phyloP scores from a whole-genome alignment of 2,888 invertebrate species.

The Helicoverpa assulta region DNA sequence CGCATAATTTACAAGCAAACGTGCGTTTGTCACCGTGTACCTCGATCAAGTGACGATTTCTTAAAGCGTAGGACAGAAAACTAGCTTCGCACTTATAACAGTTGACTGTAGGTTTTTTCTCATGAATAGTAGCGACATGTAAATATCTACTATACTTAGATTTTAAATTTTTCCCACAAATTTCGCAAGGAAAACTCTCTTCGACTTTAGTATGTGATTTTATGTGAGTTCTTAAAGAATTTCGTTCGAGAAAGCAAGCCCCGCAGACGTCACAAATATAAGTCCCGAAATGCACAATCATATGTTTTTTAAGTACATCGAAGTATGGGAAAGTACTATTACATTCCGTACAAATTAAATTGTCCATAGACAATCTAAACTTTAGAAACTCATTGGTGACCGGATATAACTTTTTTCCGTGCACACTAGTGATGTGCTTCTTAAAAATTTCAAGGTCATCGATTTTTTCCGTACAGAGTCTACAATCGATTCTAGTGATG shows the following conservation, averaged over 20 bases:
- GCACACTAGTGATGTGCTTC: conserved; percentile 72
- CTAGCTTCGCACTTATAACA: conserved; percentile 84
- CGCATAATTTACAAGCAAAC: conserved; percentile 82
- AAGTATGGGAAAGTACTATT: conserved; percentile 78
- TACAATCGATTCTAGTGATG: conserved; percentile 82
- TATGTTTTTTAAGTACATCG: conserved; percentile 81
- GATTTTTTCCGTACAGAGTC: conserved; percentile 80
- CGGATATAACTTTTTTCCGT: conserved; percentile 70
- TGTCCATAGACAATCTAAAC: conserved; percentile 77
- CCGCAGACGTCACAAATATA: conserved; percentile 84
- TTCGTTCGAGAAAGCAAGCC: conserved; percentile 84
- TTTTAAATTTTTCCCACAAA: conserved; percentile 85
- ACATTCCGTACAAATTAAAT: conserved; percentile 82
- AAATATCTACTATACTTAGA: conserved; percentile 81
- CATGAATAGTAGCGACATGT: conserved; percentile 82
- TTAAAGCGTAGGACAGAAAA: conserved; percentile 79
- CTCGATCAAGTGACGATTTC: conserved; percentile 82
- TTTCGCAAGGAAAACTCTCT: conserved; percentile 85
- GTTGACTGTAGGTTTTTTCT: conserved; percentile 82
- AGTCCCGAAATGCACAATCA: conserved; percentile 83
- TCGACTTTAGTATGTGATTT: conserved; percentile 84
- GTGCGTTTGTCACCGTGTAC: conserved; percentile 82
- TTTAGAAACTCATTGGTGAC: conserved; percentile 81
- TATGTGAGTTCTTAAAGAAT: conserved; percentile 84
- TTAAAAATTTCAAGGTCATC: conserved; percentile 76